Evolutionary conservation across 2,113 vertebrate genomes (phyloP), one percentile per base, ranked within the genome.

Genomic region (Gymnorhina tibicen): DNA sequence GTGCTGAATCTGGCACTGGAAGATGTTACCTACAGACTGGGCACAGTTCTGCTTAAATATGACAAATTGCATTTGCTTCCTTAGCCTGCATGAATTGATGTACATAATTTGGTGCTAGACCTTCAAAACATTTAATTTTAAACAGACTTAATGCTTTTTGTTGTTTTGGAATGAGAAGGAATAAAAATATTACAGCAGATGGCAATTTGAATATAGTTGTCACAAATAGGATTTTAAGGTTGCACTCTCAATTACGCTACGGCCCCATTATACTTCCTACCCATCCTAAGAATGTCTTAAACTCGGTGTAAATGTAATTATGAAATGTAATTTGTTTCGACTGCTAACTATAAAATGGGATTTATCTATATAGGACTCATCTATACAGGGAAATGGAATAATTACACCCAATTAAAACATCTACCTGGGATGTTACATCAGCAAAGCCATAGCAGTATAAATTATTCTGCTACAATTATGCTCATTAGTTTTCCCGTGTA

Each of bases 171-270:
- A 85, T 74, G 66, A 91, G 86, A 85, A 76, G n/a, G 89, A 86
- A 77, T 80, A 46, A 92, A 96, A 97, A 88, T 58, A 84, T 47
- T 80, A 90, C 26, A 64, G 67, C 87, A 87, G 68, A 84, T 89
- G 85, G 94, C 86, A 95, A 93, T 58, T 89, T 95, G 64, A 95
- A 95, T 89, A 95, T 20, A 66, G 63, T 66, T 92, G 89, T 87
- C 88, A 96, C 73, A 96, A 89, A 92, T 5, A 68, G 66, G 67
- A 92, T 92, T 95, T 96, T 95, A 96, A 85, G 93, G 80, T 50
- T 90, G 92, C 69, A 68, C 62, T 93, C 73, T 75, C 72, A 84
- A 33, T 92, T 93, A 96, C 23, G 35, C 60, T 81, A 7, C 10
- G 30, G 80, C 49, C 66, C 37, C 60, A 62, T 89, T 91, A 49